These are phyloP conservation scores for Sebastes wilsoni DNA, from an alignment of 2,797 vertebrate genomes.

Conservation along the genomic window DNA sequence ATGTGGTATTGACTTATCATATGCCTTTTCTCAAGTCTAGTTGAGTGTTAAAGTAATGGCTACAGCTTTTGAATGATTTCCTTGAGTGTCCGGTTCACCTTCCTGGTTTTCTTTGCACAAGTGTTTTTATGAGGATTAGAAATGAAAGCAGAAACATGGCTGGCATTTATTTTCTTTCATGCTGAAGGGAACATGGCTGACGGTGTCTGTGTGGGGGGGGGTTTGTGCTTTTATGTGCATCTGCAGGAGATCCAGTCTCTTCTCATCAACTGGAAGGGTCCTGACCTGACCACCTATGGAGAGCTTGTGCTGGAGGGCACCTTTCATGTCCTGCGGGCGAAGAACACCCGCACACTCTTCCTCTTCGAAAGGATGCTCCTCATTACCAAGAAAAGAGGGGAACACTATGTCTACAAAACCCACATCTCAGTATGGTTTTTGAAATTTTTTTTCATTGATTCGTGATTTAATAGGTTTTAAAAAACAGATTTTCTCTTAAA, in stretches of 20 bases:
- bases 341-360: conserved; percentile 93
- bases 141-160: neutral
- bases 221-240: conserved; percentile 27
- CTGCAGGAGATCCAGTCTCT: conserved; percentile 95
- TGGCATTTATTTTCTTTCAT: conserved; percentile 13
- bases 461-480: neutral
- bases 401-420: conserved; percentile 94
- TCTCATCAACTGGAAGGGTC: conserved; percentile 96
- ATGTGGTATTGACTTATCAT: neutral
- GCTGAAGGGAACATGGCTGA: conserved; percentile 1
- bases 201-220: neutral
- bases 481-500: neutral
- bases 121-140: neutral
- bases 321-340: conserved; percentile 91
- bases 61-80: conserved; percentile 16
- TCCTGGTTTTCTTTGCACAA: neutral
- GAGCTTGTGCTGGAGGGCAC: conserved; percentile 96
- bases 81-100: neutral
- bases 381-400: conserved; percentile 94
- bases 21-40: neutral
- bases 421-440: conserved; percentile 88
- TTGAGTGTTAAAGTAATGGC: neutral
- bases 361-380: conserved; percentile 94
- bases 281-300: conserved; percentile 92
- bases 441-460: neutral